Conservation (phyloP, 2,113 vertebrate genomes). For the Lepisosteus oculatus region DNA sequence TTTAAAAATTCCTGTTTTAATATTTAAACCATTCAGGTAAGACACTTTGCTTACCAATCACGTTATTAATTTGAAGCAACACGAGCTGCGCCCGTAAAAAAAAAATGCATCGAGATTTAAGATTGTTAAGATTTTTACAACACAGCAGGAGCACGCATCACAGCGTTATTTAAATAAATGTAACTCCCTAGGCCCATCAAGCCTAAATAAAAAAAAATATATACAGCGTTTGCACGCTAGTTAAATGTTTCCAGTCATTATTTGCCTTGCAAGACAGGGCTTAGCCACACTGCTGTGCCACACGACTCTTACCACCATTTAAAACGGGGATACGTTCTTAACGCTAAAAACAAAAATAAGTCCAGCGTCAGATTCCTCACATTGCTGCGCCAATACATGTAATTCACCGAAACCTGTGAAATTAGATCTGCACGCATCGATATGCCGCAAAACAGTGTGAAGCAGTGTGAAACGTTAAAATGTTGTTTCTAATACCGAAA, state of each 20-base stretch:
- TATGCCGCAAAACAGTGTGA: conserved; percentile 20
- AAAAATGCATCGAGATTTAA: background rate
- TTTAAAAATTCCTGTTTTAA: too few relatives aligned
- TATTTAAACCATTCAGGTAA: too few relatives aligned
- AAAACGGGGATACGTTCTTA: conserved; percentile 2
- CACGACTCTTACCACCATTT: background rate
- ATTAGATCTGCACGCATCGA: conserved; percentile 11
- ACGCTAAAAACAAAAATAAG: conserved; percentile 18
- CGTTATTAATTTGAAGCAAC: background rate
- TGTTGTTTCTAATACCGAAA: conserved; percentile 19
- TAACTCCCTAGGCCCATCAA: conserved; percentile 14
- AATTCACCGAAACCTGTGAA: conserved; percentile 3
- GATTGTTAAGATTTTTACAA: too few relatives aligned
- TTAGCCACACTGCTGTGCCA: background rate
- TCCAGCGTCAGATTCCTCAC: conserved; percentile 13
- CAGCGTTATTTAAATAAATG: background rate
- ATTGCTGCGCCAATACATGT: conserved; percentile 15
- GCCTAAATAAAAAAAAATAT: conserved; percentile 16
- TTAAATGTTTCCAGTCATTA: background rate
- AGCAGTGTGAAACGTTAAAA: conserved; percentile 14
- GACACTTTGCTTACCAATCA: too few relatives aligned
- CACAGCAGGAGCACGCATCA: too few relatives aligned
- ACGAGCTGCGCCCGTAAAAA: background rate
- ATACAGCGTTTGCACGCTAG: conserved; percentile 17
- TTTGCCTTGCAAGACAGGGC: too few relatives aligned